phyloP scores from a whole-genome alignment of 2,113 vertebrate species.

The Melospiza georgiana region DNA sequence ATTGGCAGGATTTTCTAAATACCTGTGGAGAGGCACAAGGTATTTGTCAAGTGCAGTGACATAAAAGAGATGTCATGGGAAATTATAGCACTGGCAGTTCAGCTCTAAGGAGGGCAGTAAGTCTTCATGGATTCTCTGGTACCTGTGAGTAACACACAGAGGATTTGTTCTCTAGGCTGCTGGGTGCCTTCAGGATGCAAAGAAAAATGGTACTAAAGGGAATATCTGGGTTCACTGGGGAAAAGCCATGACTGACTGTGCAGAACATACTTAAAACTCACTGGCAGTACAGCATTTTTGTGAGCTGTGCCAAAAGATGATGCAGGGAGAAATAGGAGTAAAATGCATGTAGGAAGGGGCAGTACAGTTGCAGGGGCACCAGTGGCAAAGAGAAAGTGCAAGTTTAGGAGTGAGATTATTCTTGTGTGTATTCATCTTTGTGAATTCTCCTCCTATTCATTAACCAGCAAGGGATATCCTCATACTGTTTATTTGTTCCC shows the following conservation, averaged over 20 bases:
- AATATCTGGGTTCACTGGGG: background rate
- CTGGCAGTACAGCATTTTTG: background rate
- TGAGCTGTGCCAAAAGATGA: background rate
- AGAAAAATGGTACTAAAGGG: background rate
- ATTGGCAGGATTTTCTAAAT: conserved; percentile 15
- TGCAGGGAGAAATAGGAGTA: background rate
- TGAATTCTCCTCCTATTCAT: background rate
- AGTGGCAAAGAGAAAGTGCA: background rate
- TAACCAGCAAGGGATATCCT: background rate
- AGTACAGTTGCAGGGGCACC: background rate
- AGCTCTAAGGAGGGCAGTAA: conserved; percentile 18
- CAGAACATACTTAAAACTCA: background rate
- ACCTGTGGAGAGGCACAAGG: conserved; percentile 31
- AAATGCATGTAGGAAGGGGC: background rate
- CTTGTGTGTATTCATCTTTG: background rate
- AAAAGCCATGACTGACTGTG: background rate
- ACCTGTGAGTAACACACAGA: background rate
- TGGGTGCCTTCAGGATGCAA: background rate
- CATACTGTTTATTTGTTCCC: background rate
- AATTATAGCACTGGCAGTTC: conserved; percentile 31
- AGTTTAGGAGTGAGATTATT: background rate
- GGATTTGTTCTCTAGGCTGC: conserved; percentile 20
- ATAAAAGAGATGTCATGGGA: conserved; percentile 32
- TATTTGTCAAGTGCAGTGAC: conserved; percentile 34
- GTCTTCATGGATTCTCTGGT: conserved; percentile 23